Conservation (phyloP, 2,888 invertebrate genomes). For the Dolichopus griseipennis region DNA sequence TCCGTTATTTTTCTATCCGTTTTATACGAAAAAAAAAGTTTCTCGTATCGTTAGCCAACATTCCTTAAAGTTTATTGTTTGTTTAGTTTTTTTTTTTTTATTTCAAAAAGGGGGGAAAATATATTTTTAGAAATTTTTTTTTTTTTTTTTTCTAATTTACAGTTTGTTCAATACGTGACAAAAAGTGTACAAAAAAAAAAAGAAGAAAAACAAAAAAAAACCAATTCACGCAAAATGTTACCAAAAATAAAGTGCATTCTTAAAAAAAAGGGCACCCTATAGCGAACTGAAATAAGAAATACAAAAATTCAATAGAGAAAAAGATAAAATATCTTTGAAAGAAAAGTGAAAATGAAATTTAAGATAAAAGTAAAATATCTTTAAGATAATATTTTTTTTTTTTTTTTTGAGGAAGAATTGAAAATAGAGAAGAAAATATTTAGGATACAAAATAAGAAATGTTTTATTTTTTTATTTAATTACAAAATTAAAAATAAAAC, state of each 20-base stretch:
- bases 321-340: neutral
- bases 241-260: neutral
- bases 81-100: neutral
- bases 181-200: no score
- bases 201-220: neutral
- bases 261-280: neutral
- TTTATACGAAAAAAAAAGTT: no score
- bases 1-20: no score
- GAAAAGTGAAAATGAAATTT: neutral
- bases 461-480: no score
- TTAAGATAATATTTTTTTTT: no score
- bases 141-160: neutral
- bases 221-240: neutral
- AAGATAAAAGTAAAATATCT: neutral
- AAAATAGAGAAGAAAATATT: no score
- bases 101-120: neutral
- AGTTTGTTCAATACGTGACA: no score
- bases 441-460: no score
- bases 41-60: neutral
- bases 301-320: neutral
- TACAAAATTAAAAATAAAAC: no score
- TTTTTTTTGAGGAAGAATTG: no score
- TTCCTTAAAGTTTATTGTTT: neutral
- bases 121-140: neutral
- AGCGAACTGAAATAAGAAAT: neutral